Base-by-base conservation (phyloP, 2,797 vertebrate genomes). In the Darevskia nairensis region DNA sequence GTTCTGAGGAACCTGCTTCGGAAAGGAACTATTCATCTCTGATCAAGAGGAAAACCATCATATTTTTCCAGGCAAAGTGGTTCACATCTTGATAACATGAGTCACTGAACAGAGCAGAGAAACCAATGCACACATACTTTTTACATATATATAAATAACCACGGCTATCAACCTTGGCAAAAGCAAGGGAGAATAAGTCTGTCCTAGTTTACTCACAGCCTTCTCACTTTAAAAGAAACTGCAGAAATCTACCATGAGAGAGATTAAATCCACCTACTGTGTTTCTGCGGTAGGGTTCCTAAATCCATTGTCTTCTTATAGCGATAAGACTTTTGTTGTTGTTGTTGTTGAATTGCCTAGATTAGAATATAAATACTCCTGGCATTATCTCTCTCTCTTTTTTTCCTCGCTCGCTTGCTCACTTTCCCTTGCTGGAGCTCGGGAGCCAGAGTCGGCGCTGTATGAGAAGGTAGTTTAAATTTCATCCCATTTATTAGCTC, bases 251-350 rank as follows among this genome's bases (percentile, higher is more conserved):
- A 68, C 21, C 6, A 5, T n/a, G 66, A 55, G 89, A 93, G 90
- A 95, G 91, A 95, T 94, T 90, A 95, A 96, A 93, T 93, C 91
- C 95, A 97, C 98, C 95, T 98, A 98, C 98, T 98, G 97, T 97
- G 96, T 93, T 97, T 97, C 94, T 95, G 96, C 76, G 97, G 96
- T 90, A 94, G 96, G 91, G 95, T 95, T 96, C 96, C 96, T 93
- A 97, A 94, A 96, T 97, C 98, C 98, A 98, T 98, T 92, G 95
- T 96, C 96, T 96, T 91, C 88, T 21, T 61, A 6, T 1, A 86
- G 91, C 91, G 91, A 85, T 72, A 77, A 80, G 86, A 90, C 13
- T 86, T 9, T 19, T 85, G 66, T 71, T 32, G 29, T 89, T 87
- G 86, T 39, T 29, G n/a, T 41, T 61, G 50, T n/a, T n/a, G n/a